A percentile compares a stretch with the other conserved stretches of the same genome.
Conservation (phyloP, 2,113 vertebrate genomes). For the Amblyopsis rosae region DNA sequence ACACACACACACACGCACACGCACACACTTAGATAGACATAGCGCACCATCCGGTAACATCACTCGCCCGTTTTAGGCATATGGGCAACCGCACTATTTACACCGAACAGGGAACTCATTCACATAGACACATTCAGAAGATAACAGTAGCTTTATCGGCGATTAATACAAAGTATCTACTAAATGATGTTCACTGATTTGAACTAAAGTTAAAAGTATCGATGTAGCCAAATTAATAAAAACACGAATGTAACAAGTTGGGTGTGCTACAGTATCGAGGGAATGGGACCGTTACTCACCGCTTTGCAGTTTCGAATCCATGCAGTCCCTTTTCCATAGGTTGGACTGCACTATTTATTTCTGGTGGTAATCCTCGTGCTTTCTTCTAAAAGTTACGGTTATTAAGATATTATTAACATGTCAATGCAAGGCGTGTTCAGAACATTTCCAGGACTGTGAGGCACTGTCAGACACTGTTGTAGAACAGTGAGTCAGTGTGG, state of each 20-base stretch:
- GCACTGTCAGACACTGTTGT: slow-evolving; percentile 19
- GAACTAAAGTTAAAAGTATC: neutral
- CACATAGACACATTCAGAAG: no score
- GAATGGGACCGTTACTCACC: slow-evolving; percentile 49
- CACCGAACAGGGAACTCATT: no score
- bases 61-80: slow-evolving; percentile 27
- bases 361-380: slow-evolving; percentile 27
- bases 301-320: slow-evolving; percentile 62
- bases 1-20: neutral
- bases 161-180: no score
- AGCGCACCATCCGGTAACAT: slow-evolving; percentile 46
- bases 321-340: slow-evolving; percentile 1
- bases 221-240: neutral
- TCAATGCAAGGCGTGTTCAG: slow-evolving; percentile 15
- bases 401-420: neutral
- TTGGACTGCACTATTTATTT: neutral
- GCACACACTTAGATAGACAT: neutral
- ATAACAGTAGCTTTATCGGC: no score
- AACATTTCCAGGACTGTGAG: neutral
- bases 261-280: neutral
- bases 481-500: slow-evolving; percentile 35
- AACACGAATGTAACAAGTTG: neutral
- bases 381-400: slow-evolving; percentile 31
- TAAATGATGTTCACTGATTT: no score
- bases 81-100: neutral